These are phyloP conservation scores for Euzophera pinguis DNA, from an alignment of 2,888 invertebrate species.

Conservation along the genomic window DNA sequence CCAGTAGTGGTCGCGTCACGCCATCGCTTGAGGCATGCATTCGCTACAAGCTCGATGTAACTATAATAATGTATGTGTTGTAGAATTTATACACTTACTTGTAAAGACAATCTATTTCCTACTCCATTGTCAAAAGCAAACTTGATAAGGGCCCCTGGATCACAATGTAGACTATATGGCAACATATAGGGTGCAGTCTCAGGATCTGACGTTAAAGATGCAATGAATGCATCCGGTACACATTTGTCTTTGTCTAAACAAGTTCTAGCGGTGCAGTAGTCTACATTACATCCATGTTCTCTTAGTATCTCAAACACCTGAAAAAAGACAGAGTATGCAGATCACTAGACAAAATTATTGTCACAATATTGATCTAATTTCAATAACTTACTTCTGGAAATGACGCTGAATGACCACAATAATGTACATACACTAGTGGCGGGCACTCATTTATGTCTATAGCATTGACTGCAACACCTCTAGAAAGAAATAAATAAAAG, in stretches of 20 bases:
- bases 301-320: constrained; percentile 64
- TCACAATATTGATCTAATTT: too few relatives aligned
- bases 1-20: too few relatives aligned
- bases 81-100: constrained; percentile 42
- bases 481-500: constrained; percentile 59
- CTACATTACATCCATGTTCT: constrained; percentile 64
- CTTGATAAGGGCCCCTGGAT: constrained; percentile 51
- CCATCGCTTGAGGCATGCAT: too few relatives aligned
- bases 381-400: constrained; percentile 57
- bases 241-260: constrained; percentile 25
- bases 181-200: constrained; percentile 49
- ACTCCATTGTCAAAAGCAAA: constrained; percentile 42
- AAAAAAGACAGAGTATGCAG: constrained; percentile 18
- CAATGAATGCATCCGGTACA: constrained; percentile 64
- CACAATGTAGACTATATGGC: constrained; percentile 59
- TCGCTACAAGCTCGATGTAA: too few relatives aligned
- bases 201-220: constrained; percentile 53
- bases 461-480: constrained; percentile 63
- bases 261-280: constrained; percentile 47
- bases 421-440: constrained; percentile 65
- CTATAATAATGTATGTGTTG: too few relatives aligned
- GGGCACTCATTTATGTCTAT: constrained; percentile 60
- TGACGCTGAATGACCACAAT: constrained; percentile 47
- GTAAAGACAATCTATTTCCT: constrained; percentile 42
- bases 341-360: not conserved